Base-by-base conservation (phyloP, 2,797 vertebrate genomes). In the Dipus sagitta region DNA sequence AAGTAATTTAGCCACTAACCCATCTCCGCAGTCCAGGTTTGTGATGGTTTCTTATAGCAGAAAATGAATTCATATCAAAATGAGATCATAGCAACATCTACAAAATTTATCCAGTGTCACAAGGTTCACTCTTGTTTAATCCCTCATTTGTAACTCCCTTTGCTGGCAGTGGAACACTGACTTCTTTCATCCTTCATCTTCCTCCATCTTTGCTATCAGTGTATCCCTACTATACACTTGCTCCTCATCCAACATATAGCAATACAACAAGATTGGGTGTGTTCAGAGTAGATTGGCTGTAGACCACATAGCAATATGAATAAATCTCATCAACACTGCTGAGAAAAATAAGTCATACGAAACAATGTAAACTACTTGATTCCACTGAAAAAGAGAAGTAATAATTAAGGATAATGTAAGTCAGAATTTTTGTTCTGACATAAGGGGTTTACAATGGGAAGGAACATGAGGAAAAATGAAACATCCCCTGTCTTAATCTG, bases 121-220 rank as follows among this genome's bases (percentile, higher is more conserved):
- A 75, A 64, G 34, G 71, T 64, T 64, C 71, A 62, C 62, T 64
- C 70, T 86, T 64, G 18, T 34, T 28, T 82, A 86, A 65, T 65
- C 64, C 26, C 20, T 84, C 18, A 21, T 23, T 81, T 81, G 68
- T 65, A 82, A 67, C n/a, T 90, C 34, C 72, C n/a, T 94, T 94
- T 13, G 20, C 24, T 47, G 58, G 72, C 67, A 68, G 32, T 60
- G 70, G 78, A 60, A 86, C 77, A 65, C 52, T 87, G n/a, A 54
- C 26, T 23, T 34, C 32, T 24, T 90, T 95, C 42, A 30, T 34
- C 32, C 18, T 90, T 95, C 42, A 30, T 67, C 28, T 60, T 90
- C 65, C 15, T 42, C n/a, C 67, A 24, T 67, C 28, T 82, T 58
- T 67, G 72, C 11, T 26, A 54, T 67, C 24, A 67, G 6, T 58